Evolutionary conservation across 2,888 invertebrate species (phyloP), one percentile per base, ranked within the genome.

Genomic region (Tortricodes alternella): DNA sequence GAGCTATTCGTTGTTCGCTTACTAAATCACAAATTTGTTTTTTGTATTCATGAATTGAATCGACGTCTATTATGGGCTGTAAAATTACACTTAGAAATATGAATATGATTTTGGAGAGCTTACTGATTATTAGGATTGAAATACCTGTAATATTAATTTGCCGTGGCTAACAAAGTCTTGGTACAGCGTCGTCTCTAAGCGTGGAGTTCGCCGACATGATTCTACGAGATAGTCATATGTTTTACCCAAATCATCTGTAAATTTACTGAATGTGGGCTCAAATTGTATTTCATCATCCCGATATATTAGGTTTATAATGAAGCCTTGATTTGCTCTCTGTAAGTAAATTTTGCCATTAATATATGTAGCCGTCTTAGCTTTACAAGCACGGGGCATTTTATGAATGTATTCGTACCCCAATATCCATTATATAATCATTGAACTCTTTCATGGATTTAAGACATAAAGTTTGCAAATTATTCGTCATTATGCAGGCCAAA

Each of bases 401-500:
- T n/a, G n/a, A n/a, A n/a, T n/a, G n/a, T n/a, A n/a, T n/a, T n/a
- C n/a, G n/a, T 91, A 97, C 97, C 74, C 93, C 93, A 64, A 94
- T 93, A 74, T 96, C 95, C 63, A 94, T 91, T 24, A 98, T 92
- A 64, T 96, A 96, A 46, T 95, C 89, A 1, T 95, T 94, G 73
- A 93, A 98, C 62, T 95, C 95, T 46, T 93, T 88, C 70, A 98
- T 92, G 4, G 97, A 97, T 66, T 94, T 93, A 35, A 97, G 87
- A 64, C 96, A 96, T 21, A 98, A 80, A 19, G 93, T 93, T 78
- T 97, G 97, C 52, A 98, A 85, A 70, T 97, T 96, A 67, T 94
- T 94, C 0, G 97, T 96, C 98, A 98, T 98, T 34, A 98, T 91
- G 23, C 95, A 94, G 0, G 95, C 95, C 1, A 97, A 93, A 67